Evolutionary conservation across 2,888 invertebrate genomes (phyloP), one percentile per base, ranked within the genome.

Genomic region (Melinaea marsaeus): DNA sequence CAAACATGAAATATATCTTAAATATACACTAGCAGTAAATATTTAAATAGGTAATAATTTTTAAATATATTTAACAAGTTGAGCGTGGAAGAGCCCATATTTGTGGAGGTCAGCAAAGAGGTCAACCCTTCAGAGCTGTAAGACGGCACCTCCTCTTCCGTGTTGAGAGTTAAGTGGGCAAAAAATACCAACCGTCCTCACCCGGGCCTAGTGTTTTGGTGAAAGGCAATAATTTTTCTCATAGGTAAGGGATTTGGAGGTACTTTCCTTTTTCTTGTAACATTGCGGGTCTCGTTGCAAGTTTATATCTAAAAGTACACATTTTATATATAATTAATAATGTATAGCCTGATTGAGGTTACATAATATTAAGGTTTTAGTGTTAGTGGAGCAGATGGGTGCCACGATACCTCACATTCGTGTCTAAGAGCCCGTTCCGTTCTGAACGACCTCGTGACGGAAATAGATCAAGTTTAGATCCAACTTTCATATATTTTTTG

Each of bases 101-200:
- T 22, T 22, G 34, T 57, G 58, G 59, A 56, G 71, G 70, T 69
- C 69, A 69, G 51, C 61, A 61, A 63, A 66, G 71, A 77, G 87
- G 85, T 85, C 86, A 88, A 87, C 88, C 88, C 88, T 88, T 87
- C 83, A 42, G 42, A 42, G 42, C 79, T 76, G 76, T 75, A 85
- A 86, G 86, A 84, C 78, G 83, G 86, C 76, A 75, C 89, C 89
- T 88, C 90, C 90, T 86, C 76, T 90, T 90, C 83, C 88, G 83
- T 90, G 90, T 90, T 78, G 72, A 70, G 84, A 80, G 84, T 80
- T 83, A 80, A 84, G 83, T 77, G 80, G 74, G 80, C 86, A 89
- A 89, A 89, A 90, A 89, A 88, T 84, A 67, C 62, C 57, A 61
- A 60, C 57, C 61, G 35, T 55, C 47, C 57, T 60, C 58, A 58